phyloP scores from a whole-genome alignment of 2,797 vertebrate species.

The Otolemur crassicaudatus region DNA sequence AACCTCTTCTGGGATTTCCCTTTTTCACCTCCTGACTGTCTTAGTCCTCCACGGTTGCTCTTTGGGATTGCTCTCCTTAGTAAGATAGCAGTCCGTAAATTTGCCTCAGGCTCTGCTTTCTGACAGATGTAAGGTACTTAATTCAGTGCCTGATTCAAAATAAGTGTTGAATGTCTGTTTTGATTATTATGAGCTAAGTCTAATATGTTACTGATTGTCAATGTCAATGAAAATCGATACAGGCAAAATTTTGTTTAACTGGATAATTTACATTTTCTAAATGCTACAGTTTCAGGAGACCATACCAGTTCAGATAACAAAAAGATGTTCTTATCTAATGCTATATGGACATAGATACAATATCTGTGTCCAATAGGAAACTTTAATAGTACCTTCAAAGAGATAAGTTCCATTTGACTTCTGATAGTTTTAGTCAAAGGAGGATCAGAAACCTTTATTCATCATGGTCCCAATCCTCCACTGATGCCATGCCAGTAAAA shows the following conservation, averaged over 20 bases:
- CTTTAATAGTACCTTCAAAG: background rate
- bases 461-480: background rate
- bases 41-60: background rate
- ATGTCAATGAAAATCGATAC: background rate
- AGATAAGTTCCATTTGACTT: background rate
- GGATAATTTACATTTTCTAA: background rate
- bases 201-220: background rate
- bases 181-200: background rate
- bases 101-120: background rate
- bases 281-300: background rate
- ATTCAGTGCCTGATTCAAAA: constrained; percentile 8
- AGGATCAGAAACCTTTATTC: background rate
- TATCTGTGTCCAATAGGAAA: background rate
- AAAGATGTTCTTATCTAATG: background rate
- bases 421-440: background rate
- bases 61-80: background rate
- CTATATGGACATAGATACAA: background rate
- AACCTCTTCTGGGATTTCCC: background rate
- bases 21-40: background rate
- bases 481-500: background rate
- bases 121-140: background rate
- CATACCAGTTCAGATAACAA: background rate
- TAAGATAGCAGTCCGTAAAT: background rate
- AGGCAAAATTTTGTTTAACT: background rate
- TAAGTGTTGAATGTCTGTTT: background rate